Conservation (phyloP, 2,888 invertebrate species). For the Apamea anceps region DNA sequence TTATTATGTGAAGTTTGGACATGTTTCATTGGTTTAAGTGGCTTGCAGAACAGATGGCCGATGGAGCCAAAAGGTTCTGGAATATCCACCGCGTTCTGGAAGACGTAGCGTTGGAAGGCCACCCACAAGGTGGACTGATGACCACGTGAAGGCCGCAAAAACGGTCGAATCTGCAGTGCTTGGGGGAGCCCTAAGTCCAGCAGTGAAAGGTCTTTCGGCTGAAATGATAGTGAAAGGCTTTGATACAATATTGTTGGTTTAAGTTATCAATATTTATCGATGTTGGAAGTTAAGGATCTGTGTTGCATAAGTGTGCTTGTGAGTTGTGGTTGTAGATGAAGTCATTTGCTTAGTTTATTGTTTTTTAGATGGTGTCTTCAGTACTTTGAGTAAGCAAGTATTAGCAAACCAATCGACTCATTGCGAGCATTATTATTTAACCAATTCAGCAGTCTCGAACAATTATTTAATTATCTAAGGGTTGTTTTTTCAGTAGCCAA, state of each 20-base stretch:
- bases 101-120: not conserved
- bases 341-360: slow-evolving; percentile 14
- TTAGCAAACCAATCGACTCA: not conserved
- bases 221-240: not conserved
- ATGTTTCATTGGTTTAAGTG: slow-evolving; percentile 7
- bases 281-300: slow-evolving; percentile 8
- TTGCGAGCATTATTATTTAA: not conserved
- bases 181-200: not conserved
- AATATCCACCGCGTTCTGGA: not conserved
- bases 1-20: not conserved
- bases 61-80: not conserved
- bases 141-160: not conserved
- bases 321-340: slow-evolving; percentile 5
- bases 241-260: not conserved
- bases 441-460: not conserved
- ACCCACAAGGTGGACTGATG: not conserved
- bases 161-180: not conserved
- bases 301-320: slow-evolving; percentile 4
- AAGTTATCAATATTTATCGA: not conserved
- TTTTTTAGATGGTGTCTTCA: not conserved
- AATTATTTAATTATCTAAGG: not conserved
- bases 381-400: not conserved
- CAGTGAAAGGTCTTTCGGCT: not conserved
- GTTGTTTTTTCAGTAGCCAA: not conserved
- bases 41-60: not conserved